Conservation (phyloP, 2,113 vertebrate genomes). For the Chiloscyllium plagiosum region DNA sequence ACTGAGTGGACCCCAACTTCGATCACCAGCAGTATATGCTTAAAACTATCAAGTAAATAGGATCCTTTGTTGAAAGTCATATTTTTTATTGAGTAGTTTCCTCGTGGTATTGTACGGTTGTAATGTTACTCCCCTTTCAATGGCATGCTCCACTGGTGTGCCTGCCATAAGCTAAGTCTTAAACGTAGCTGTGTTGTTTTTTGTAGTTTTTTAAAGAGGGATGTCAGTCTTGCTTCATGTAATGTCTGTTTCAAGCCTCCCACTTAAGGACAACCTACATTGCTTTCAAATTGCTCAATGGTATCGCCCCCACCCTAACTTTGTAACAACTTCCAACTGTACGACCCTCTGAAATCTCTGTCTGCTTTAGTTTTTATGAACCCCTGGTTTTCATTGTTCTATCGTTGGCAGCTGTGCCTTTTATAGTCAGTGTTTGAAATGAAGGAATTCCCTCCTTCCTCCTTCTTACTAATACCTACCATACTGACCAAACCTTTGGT, state of each 20-base stretch:
- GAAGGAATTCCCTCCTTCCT: background rate
- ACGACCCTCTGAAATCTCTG: background rate
- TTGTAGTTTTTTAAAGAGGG: background rate
- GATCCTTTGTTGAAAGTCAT: slow-evolving; percentile 7
- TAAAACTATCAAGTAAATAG: slow-evolving; percentile 1
- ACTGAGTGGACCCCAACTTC: too few relatives aligned
- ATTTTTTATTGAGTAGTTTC: background rate
- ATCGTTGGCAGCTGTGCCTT: background rate
- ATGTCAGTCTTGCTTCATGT: background rate
- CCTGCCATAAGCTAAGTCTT: background rate
- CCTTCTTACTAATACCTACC: background rate
- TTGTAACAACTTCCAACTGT: background rate
- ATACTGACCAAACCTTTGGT: too few relatives aligned
- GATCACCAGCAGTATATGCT: background rate
- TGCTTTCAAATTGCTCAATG: background rate
- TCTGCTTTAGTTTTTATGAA: background rate
- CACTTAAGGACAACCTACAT: background rate
- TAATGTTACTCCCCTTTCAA: background rate
- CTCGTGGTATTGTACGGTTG: background rate
- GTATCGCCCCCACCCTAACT: background rate
- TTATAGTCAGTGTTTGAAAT: background rate
- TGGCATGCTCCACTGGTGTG: background rate
- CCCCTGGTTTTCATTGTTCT: background rate
- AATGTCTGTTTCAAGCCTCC: background rate
- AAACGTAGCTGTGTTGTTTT: background rate